Conservation (phyloP, 23 tunicate genomes). For the Aplidium turbinatum region DNA sequence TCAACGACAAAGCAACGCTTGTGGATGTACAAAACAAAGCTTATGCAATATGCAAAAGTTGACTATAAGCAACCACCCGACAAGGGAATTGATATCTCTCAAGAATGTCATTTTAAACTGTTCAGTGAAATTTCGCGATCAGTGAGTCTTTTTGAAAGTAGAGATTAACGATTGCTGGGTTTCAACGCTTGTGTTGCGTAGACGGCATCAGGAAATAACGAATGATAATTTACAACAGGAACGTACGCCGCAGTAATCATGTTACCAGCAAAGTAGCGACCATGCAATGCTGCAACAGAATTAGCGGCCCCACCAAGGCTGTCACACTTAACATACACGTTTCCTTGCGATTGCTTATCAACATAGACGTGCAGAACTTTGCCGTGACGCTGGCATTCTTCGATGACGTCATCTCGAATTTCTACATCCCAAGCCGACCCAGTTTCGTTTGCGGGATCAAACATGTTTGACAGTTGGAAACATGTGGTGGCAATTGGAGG, state of each 20-base stretch:
- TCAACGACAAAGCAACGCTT: too few relatives aligned
- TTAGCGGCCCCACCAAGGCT: slow-evolving; percentile 71
- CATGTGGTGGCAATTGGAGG: slow-evolving; percentile 95
- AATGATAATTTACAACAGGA: slow-evolving; percentile 89
- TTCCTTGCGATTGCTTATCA: slow-evolving; percentile 88
- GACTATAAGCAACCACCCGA: too few relatives aligned
- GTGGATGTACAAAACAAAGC: too few relatives aligned
- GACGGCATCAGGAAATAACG: slow-evolving; percentile 73
- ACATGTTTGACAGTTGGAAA: slow-evolving; percentile 94
- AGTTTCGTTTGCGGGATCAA: slow-evolving; percentile 80
- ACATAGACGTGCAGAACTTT: slow-evolving; percentile 76
- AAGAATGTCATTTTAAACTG: too few relatives aligned
- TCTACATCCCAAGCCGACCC: slow-evolving; percentile 84
- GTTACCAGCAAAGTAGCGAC: slow-evolving; percentile 89
- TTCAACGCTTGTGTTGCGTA: slow-evolving; percentile 50
- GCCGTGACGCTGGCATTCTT: slow-evolving; percentile 84
- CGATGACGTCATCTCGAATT: slow-evolving; percentile 88
- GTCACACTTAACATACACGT: slow-evolving; percentile 87
- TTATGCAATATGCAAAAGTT: too few relatives aligned
- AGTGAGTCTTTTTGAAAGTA: too few relatives aligned
- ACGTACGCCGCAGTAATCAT: slow-evolving; percentile 97
- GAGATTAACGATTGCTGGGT: slow-evolving; percentile 8
- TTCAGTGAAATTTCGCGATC: too few relatives aligned
- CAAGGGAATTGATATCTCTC: too few relatives aligned
- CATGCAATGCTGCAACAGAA: slow-evolving; percentile 90